These are phyloP conservation scores for Caradrina clavipalpis DNA, from an alignment of 2,888 invertebrate genomes.

Conservation along the genomic window DNA sequence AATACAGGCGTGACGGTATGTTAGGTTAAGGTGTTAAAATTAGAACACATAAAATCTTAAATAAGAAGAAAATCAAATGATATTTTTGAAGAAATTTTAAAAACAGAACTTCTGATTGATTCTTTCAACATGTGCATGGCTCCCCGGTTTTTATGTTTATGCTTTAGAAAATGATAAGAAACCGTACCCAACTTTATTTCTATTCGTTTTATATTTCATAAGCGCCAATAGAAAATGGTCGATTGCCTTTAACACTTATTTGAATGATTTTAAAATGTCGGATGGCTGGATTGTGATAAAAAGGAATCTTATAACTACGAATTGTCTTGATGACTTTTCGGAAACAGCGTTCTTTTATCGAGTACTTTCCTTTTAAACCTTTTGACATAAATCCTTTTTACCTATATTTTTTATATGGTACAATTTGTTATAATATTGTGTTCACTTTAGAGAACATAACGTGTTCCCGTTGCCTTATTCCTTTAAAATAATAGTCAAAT, in stretches of 20 bases:
- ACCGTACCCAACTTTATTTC: slow-evolving; percentile 33
- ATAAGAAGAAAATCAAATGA: neutral
- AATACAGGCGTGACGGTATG: too few species aligned
- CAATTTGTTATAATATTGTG: too few species aligned
- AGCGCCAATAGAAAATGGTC: slow-evolving; percentile 32
- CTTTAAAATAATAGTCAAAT: too few species aligned
- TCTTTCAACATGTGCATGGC: neutral
- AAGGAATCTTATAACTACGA: slow-evolving; percentile 17
- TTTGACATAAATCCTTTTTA: neutral
- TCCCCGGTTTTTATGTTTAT: slow-evolving; percentile 45
- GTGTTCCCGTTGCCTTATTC: too few species aligned
- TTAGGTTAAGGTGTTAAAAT: neutral
- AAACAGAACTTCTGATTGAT: slow-evolving; percentile 16
- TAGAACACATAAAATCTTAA: neutral
- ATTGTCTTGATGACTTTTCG: slow-evolving; percentile 17
- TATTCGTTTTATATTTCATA: slow-evolving; percentile 42
- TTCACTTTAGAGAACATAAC: too few species aligned
- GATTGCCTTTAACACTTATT: slow-evolving; percentile 42
- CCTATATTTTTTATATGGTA: too few species aligned
- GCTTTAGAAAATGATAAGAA: slow-evolving; percentile 40
- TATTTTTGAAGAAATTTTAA: neutral
- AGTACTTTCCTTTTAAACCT: neutral
- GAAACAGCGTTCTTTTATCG: neutral
- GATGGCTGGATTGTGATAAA: slow-evolving; percentile 21
- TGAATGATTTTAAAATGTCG: slow-evolving; percentile 37